These are phyloP conservation scores for Scotopteryx bipunctaria DNA, from an alignment of 2,888 invertebrate genomes.

Conservation along the genomic window DNA sequence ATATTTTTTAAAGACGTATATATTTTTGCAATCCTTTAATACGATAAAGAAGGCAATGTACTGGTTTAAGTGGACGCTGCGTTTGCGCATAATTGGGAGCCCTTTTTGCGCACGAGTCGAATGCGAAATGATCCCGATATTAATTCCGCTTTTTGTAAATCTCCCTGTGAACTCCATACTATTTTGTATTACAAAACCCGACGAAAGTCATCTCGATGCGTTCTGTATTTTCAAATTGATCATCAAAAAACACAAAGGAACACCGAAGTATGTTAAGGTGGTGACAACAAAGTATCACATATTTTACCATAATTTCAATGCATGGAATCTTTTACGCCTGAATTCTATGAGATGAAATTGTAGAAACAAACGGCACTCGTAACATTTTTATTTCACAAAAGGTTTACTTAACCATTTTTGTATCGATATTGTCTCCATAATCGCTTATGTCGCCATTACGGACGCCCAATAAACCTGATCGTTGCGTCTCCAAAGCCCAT, in stretches of 20 bases:
- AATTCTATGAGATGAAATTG: slow-evolving; percentile 34
- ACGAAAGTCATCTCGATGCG: slow-evolving; percentile 31
- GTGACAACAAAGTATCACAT: slow-evolving; percentile 31
- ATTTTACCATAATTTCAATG: slow-evolving; percentile 28
- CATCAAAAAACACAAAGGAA: slow-evolving; percentile 35
- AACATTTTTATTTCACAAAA: slow-evolving; percentile 35
- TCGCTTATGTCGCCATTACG: slow-evolving; percentile 36
- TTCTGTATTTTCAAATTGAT: slow-evolving; percentile 41
- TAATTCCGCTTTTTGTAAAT: slow-evolving; percentile 68
- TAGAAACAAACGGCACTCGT: slow-evolving; percentile 32
- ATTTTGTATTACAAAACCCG: slow-evolving; percentile 47
- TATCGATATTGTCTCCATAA: slow-evolving; percentile 38
- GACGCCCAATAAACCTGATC: slow-evolving; percentile 36
- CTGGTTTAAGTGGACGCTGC: slow-evolving; percentile 69
- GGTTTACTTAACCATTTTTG: slow-evolving; percentile 36
- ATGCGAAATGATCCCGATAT: slow-evolving; percentile 70
- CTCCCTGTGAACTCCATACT: slow-evolving; percentile 49
- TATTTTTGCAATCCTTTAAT: slow-evolving; percentile 65
- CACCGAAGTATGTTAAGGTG: slow-evolving; percentile 31
- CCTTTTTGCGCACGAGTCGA: slow-evolving; percentile 72
- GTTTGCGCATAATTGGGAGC: slow-evolving; percentile 76
- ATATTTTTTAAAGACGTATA: slow-evolving; percentile 54
- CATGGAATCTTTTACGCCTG: slow-evolving; percentile 22
- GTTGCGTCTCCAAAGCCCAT: slow-evolving; percentile 35
- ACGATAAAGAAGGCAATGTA: slow-evolving; percentile 61